Percentiles rank a stretch among this genome's conserved stretches.
These are phyloP conservation scores for Hirtodrosophila confusa DNA, from an alignment of 2,888 invertebrate genomes.

Conservation along the genomic window DNA sequence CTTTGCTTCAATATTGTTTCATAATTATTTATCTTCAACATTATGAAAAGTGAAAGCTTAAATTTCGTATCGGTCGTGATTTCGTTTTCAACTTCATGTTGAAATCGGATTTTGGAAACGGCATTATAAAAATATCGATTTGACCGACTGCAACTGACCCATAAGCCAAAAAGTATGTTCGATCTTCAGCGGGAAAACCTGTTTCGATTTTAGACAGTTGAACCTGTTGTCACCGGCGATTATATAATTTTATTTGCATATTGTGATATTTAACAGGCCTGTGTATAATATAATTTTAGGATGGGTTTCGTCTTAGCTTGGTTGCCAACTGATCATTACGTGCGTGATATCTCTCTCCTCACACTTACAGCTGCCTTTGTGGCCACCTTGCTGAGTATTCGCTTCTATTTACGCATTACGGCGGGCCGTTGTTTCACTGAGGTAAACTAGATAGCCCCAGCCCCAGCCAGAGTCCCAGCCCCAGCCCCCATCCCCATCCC, in stretches of 20 bases:
- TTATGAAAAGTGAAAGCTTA: slow-evolving; percentile 54
- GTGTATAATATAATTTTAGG: slow-evolving; percentile 69
- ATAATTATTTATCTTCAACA: slow-evolving; percentile 47
- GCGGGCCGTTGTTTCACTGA: slow-evolving; percentile 81
- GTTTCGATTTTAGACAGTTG: slow-evolving; percentile 48
- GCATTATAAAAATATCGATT: not conserved
- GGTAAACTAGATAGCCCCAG: slow-evolving; percentile 61
- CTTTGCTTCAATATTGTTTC: slow-evolving; percentile 59
- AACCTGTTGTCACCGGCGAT: slow-evolving; percentile 24
- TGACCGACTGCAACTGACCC: slow-evolving; percentile 24
- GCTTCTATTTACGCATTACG: slow-evolving; percentile 82
- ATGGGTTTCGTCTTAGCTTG: slow-evolving; percentile 78
- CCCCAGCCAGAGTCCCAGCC: slow-evolving; percentile 1
- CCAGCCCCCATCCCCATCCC: slow-evolving; percentile 1
- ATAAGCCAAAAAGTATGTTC: slow-evolving; percentile 22
- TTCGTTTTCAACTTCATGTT: slow-evolving; percentile 5
- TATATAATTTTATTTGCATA: slow-evolving; percentile 67
- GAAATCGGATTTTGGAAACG: slow-evolving; percentile 23
- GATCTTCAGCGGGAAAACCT: slow-evolving; percentile 44
- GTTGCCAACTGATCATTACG: slow-evolving; percentile 75
- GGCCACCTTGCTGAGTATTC: slow-evolving; percentile 80
- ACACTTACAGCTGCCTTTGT: slow-evolving; percentile 71
- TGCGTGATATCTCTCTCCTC: slow-evolving; percentile 74
- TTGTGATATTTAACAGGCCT: slow-evolving; percentile 33
- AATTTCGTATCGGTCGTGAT: not conserved